A percentile compares a stretch with the other conserved stretches of the same genome.
Evolutionary conservation across 1,140 invertebrate species (phyloP).

Genomic region (Colletes latitarsis): DNA sequence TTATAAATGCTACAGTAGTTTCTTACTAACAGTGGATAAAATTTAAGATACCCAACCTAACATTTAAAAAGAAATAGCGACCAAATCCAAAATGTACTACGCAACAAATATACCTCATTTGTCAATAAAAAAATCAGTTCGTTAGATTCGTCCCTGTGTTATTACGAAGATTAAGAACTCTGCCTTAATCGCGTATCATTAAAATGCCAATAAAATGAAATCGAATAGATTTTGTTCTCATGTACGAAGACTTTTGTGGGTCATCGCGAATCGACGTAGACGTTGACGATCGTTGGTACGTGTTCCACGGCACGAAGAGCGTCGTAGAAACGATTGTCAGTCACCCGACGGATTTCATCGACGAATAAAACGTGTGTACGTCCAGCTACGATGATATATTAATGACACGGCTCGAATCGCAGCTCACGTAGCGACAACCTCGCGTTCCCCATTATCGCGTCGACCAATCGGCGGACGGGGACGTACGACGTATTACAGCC

Average conservation of each 20-base stretch:
- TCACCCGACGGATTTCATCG: slow-evolving; percentile 17
- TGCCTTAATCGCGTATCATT: too few species aligned
- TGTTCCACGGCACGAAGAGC: not conserved
- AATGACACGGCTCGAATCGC: slow-evolving; percentile 60
- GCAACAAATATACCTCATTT: too few species aligned
- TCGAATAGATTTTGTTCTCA: too few species aligned
- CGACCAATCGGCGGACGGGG: slow-evolving; percentile 59
- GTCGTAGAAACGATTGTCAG: slow-evolving; percentile 25
- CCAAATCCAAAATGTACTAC: too few species aligned
- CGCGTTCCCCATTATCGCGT: slow-evolving; percentile 58
- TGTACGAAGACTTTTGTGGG: too few species aligned
- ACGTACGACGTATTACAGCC: slow-evolving; percentile 51
- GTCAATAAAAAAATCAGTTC: too few species aligned
- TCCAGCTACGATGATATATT: slow-evolving; percentile 52
- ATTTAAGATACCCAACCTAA: too few species aligned
- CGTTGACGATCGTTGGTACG: not conserved
- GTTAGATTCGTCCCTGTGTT: too few species aligned
- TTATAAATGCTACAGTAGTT: not conserved
- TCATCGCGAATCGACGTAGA: not conserved
- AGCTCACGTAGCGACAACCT: slow-evolving; percentile 65
- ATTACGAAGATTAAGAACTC: too few species aligned
- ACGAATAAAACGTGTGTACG: slow-evolving; percentile 16
- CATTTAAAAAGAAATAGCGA: too few species aligned
- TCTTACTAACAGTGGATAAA: too few species aligned
- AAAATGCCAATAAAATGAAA: too few species aligned